Evolutionary conservation across 2,797 vertebrate species (phyloP), one percentile per base, ranked within the genome.

Genomic region (Hybognathus amarus): DNA sequence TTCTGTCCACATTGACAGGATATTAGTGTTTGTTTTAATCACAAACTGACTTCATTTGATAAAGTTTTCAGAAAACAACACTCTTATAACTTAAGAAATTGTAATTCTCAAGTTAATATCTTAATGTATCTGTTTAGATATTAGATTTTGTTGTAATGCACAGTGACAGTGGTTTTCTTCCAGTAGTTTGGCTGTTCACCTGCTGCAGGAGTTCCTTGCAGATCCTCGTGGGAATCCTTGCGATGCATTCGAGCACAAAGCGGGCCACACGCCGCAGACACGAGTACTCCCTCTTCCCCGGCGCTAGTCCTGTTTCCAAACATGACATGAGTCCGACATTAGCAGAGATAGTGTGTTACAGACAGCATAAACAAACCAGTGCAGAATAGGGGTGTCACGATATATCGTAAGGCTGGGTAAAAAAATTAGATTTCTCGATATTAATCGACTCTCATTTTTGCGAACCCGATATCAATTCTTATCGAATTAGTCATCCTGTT

Each of bases 131-230:
- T 4, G 22, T 54, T 54, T 22, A 22, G 20, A 54, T 4, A n/a
- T 54, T 0, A 50, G 0, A 50, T 6, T 3, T 52, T 54, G 0
- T 54, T 54, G 20, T 20, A 52, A 20, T 10, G 52, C 52, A 11
- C 9, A 56, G 54, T n/a, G 54, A 59, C 13, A 27, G 24, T 15
- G 6, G 24, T 12, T 61, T 27, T 27, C 5, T 61, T 6, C 13
- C n/a, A 17, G 18, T 6, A 18, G 1, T n/a, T n/a, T 12, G 0
- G 85, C 6, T 52, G 10, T 4, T 15, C 78, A 95, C 95, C 95
- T 95, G 93, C 87, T 94, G 91, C 82, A 95, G 67, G 2, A 96
- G 90, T 33, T 92, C 92, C 87, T 89, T 92, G 83, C 94, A 95
- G 42, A 91, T 94, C 91, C 87, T 91, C 27, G 78, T 86, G 66